Conservation (phyloP, 2,888 invertebrate genomes). For the Unio delphinus region DNA sequence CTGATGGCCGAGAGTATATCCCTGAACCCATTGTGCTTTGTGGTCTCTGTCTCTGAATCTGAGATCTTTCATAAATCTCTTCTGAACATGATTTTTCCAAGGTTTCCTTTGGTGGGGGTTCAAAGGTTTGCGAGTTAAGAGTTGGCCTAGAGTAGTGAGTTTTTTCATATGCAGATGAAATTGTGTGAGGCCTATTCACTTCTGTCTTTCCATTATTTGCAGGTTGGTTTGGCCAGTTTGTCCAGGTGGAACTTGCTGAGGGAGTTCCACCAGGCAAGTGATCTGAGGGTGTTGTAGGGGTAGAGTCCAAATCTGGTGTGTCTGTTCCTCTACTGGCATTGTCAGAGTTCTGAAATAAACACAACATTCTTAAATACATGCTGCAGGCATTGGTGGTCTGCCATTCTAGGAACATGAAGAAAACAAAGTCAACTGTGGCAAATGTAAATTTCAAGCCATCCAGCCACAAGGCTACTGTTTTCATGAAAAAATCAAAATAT, state of each 20-base stretch:
- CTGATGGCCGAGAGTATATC: slow-evolving; percentile 53
- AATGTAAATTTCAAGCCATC: no score
- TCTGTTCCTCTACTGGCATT: slow-evolving; percentile 42
- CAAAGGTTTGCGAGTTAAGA: slow-evolving; percentile 89
- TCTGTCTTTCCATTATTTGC: slow-evolving; percentile 59
- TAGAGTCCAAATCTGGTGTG: slow-evolving; percentile 52
- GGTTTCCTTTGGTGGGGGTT: slow-evolving; percentile 78
- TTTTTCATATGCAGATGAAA: slow-evolving; percentile 91
- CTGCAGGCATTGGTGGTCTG: neutral
- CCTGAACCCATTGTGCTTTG: slow-evolving; percentile 36
- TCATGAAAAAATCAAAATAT: no score
- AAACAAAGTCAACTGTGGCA: neutral
- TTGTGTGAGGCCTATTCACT: slow-evolving; percentile 89
- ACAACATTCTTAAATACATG: neutral
- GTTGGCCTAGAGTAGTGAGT: slow-evolving; percentile 84
- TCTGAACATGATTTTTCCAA: slow-evolving; percentile 31
- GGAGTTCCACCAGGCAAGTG: slow-evolving; percentile 71
- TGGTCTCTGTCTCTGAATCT: slow-evolving; percentile 38
- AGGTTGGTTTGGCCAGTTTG: slow-evolving; percentile 66
- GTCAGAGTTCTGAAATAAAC: slow-evolving; percentile 33
- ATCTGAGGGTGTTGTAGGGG: slow-evolving; percentile 74
- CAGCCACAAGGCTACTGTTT: no score
- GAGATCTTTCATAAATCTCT: slow-evolving; percentile 20
- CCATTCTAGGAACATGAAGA: neutral
- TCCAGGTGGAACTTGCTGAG: slow-evolving; percentile 68